phyloP scores from a whole-genome alignment of 2,113 vertebrate genomes.

The Oreochromis niloticus region DNA sequence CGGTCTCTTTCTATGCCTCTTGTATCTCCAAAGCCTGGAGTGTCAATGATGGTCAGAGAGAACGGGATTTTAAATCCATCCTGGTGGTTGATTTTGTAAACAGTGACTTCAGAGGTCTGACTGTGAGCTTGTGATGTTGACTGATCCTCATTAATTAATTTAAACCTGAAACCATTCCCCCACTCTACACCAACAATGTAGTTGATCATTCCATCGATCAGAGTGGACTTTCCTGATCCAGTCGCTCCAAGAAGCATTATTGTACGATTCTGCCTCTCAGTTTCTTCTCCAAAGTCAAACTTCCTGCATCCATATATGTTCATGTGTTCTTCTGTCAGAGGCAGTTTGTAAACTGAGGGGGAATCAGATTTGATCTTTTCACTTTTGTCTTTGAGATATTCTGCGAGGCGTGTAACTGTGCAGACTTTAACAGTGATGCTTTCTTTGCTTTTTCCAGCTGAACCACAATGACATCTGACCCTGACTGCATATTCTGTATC shows the following conservation, averaged over 20 bases:
- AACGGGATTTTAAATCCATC: neutral
- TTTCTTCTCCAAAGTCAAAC: neutral
- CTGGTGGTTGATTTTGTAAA: conserved; percentile 9
- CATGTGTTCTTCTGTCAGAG: neutral
- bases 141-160: neutral
- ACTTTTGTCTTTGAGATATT: too few species aligned
- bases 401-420: too few species aligned
- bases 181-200: too few species aligned
- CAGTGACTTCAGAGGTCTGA: conserved; percentile 3
- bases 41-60: too few species aligned
- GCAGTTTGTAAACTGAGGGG: neutral
- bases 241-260: rapidly evolving
- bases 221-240: rapidly evolving
- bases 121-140: neutral
- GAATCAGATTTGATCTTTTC: rapidly evolving
- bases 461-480: too few species aligned
- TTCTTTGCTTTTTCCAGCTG: too few species aligned
- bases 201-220: too few species aligned
- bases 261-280: rapidly evolving
- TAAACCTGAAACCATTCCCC: too few species aligned
- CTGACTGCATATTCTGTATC: too few species aligned
- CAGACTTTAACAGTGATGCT: too few species aligned
- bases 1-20: neutral
- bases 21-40: conserved; percentile 11
- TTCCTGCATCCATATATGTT: neutral